These are phyloP conservation scores for Sebastes fasciatus DNA, from an alignment of 2,113 vertebrate genomes.

Conservation along the genomic window DNA sequence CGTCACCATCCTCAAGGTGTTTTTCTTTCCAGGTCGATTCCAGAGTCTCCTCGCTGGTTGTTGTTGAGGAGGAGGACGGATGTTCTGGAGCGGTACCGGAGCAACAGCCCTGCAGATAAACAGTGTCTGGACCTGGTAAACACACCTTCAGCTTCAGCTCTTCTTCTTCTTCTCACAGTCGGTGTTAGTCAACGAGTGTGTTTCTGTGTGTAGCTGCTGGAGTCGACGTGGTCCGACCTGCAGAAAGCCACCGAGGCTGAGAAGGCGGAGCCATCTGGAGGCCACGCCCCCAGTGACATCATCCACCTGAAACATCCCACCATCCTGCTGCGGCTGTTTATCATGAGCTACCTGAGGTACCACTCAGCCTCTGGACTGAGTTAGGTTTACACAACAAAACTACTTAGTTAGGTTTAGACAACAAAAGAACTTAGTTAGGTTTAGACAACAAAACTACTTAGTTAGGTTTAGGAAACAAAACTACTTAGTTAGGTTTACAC, in stretches of 20 bases:
- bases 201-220: constrained; percentile 73
- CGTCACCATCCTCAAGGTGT: too few species aligned
- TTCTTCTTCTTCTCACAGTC: too few species aligned
- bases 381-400: too few species aligned
- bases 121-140: constrained; percentile 73
- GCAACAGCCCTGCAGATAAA: constrained; percentile 72
- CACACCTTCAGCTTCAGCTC: neutral
- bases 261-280: neutral
- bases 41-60: constrained; percentile 83
- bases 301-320: constrained; percentile 72
- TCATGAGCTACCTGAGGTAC: constrained; percentile 83
- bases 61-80: constrained; percentile 62
- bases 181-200: constrained; percentile 10
- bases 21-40: constrained; percentile 63
- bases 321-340: constrained; percentile 69
- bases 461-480: too few species aligned
- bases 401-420: too few species aligned
- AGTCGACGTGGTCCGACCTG: constrained; percentile 49
- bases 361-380: neutral
- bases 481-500: too few species aligned
- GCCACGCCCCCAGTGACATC: constrained; percentile 47
- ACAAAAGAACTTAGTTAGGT: too few species aligned
- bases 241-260: constrained; percentile 33
- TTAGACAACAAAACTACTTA: too few species aligned
- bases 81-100: constrained; percentile 69